phyloP scores from a whole-genome alignment of 2,113 vertebrate genomes.

The Ciconia maguari region DNA sequence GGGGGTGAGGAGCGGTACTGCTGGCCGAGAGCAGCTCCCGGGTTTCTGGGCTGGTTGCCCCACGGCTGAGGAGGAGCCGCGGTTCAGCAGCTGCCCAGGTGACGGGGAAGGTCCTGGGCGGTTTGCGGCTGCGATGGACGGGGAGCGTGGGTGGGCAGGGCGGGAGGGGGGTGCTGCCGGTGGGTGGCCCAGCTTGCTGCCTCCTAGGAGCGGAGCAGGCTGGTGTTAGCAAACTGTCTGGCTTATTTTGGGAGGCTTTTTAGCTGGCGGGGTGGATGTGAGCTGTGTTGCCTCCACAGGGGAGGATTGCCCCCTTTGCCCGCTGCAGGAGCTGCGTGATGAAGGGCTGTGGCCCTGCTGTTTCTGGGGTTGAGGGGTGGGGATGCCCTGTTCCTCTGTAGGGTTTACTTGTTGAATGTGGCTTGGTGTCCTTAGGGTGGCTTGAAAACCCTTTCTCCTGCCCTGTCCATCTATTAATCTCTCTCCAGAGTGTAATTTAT shows the following conservation, averaged over 20 bases:
- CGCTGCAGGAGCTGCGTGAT: fast-evolving
- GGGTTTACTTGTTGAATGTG: background rate
- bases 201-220: background rate
- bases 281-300: fast-evolving
- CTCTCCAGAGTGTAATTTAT: background rate
- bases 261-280: too few relatives aligned
- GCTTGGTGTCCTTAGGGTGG: background rate
- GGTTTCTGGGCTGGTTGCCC: background rate
- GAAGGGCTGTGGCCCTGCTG: background rate
- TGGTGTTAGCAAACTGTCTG: background rate
- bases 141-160: fast-evolving
- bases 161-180: background rate
- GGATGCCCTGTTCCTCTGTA: fast-evolving
- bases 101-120: fast-evolving
- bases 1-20: background rate
- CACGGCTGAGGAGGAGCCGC: background rate
- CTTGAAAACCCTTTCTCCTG: background rate
- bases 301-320: background rate
- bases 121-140: fast-evolving
- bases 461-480: background rate
- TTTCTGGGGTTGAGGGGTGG: background rate
- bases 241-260: background rate
- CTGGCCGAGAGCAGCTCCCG: background rate
- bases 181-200: background rate
- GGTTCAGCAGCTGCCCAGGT: background rate